Percentiles rank a stretch among this genome's conserved stretches.
Conservation (phyloP, 2,888 invertebrate species). For the Autographa pulchrina region DNA sequence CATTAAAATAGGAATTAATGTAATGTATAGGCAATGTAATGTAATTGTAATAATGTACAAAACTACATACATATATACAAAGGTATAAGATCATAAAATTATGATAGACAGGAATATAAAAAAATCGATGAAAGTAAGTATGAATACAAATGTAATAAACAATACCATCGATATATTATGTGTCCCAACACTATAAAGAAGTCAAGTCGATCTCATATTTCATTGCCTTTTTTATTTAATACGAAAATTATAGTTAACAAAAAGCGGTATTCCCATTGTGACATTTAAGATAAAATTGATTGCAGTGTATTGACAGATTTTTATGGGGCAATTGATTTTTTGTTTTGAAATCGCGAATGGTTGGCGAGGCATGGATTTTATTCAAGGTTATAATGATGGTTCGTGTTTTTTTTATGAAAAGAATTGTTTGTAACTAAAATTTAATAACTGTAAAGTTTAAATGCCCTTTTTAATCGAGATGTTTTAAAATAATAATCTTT, state of each 20-base stretch:
- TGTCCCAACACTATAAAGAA: slow-evolving; percentile 34
- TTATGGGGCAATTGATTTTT: slow-evolving; percentile 33
- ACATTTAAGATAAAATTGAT: slow-evolving; percentile 46
- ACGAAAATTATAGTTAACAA: slow-evolving; percentile 33
- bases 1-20: no score
- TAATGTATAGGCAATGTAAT: no score
- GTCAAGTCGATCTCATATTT: slow-evolving; percentile 32
- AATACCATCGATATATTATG: slow-evolving; percentile 32
- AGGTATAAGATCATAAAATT: no score
- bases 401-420: background rate
- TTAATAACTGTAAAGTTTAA: no score
- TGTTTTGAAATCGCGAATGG: slow-evolving; percentile 12
- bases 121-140: no score
- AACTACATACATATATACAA: no score
- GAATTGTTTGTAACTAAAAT: background rate
- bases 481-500: no score
- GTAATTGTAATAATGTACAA: no score
- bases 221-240: slow-evolving; percentile 44
- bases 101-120: no score
- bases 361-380: background rate
- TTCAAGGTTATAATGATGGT: background rate
- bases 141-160: no score
- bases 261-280: slow-evolving; percentile 36
- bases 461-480: background rate
- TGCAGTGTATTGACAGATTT: slow-evolving; percentile 36